Evolutionary conservation across 2,888 invertebrate species (phyloP).

Genomic region (Dasypogon diadema): DNA sequence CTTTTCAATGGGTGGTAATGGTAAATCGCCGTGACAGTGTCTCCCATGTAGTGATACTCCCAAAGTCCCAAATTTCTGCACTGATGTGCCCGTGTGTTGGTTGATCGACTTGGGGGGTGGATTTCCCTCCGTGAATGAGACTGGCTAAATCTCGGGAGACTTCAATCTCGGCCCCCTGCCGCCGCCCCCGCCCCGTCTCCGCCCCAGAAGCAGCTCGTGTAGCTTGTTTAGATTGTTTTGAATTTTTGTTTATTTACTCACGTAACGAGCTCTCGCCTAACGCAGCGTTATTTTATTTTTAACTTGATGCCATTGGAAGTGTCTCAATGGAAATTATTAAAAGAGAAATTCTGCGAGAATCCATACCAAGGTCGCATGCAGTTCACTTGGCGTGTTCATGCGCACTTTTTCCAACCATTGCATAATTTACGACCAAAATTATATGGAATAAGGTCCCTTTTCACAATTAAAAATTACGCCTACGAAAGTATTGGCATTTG

Average conservation of each 20-base stretch:
- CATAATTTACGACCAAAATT: slow-evolving; percentile 9
- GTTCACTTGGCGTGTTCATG: slow-evolving; percentile 8
- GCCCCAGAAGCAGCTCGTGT: background rate
- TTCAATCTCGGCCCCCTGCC: too few relatives aligned
- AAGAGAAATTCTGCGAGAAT: slow-evolving; percentile 3
- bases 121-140: background rate
- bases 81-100: background rate
- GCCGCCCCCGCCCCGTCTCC: too few relatives aligned
- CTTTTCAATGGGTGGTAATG: too few relatives aligned
- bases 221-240: background rate
- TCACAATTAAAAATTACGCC: too few relatives aligned
- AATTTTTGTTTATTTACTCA: background rate
- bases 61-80: too few relatives aligned
- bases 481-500: too few relatives aligned
- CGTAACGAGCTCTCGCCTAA: background rate
- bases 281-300: slow-evolving; percentile 18
- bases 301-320: background rate
- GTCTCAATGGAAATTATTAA: slow-evolving; percentile 24
- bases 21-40: too few relatives aligned
- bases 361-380: slow-evolving; percentile 37
- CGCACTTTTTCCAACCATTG: slow-evolving; percentile 30
- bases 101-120: slow-evolving; percentile 27
- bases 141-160: slow-evolving; percentile 2
- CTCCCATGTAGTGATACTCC: too few relatives aligned
- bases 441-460: too few relatives aligned